These are phyloP conservation scores for Saxicola maurus DNA, from an alignment of 2,797 vertebrate species.

Conservation along the genomic window DNA sequence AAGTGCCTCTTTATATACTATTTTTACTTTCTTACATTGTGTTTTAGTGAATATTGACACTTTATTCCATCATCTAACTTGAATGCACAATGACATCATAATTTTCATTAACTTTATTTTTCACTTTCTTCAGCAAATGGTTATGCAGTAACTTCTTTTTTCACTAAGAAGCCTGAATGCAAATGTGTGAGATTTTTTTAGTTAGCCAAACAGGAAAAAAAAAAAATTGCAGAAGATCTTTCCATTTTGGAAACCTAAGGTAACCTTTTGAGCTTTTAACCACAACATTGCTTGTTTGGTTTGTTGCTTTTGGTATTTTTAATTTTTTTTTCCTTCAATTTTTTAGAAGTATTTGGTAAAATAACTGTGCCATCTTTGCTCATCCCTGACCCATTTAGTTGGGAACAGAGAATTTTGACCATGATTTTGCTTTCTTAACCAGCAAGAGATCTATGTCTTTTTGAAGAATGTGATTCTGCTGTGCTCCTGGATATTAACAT, in stretches of 20 bases:
- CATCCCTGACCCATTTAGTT: not conserved
- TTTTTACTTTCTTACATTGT: not conserved
- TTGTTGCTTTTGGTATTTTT: not conserved
- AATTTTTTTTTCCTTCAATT: not conserved
- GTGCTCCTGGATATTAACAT: not conserved
- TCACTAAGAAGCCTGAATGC: not conserved
- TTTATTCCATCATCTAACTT: not conserved
- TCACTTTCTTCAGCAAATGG: not conserved
- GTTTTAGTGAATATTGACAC: not conserved
- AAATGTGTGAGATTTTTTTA: not conserved
- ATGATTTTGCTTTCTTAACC: not conserved
- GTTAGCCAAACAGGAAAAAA: not conserved
- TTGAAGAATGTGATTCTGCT: not conserved
- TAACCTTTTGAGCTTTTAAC: not conserved
- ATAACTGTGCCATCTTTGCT: not conserved
- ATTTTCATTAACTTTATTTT: not conserved
- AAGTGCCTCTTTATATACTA: not conserved
- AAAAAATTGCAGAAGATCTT: not conserved
- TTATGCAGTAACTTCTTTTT: not conserved
- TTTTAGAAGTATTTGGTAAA: not conserved
- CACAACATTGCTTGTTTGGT: not conserved
- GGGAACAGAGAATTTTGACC: not conserved
- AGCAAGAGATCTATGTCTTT: not conserved
- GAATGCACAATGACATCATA: not conserved
- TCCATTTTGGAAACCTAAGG: not conserved